Evolutionary conservation across 2,797 vertebrate genomes (phyloP), one percentile per base, ranked within the genome.

Genomic region (Protonibea diacanthus): DNA sequence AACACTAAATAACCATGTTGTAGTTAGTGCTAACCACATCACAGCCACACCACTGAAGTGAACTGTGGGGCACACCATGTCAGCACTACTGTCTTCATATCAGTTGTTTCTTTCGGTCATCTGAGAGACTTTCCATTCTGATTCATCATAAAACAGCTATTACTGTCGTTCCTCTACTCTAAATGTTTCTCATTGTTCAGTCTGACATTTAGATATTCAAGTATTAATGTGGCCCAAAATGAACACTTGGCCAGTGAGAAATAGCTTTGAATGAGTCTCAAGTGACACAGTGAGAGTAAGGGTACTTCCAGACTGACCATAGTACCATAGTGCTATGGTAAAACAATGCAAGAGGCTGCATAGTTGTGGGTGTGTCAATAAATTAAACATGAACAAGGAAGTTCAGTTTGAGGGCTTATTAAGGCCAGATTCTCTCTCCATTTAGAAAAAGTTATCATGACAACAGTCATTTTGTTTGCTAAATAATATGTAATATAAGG

Each of bases 191-290:
- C 15, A 23, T 25, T 58, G 17, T 64, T 29, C 75, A 33, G 45
- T 25, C 59, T 52, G 25, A 59, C 38, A 76, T 29, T 65, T 40
- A 6, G 11, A 71, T 67, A 33, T 44, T 62, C 11, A 33, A 71
- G n/a, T 12, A 51, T 38, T 17, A 42, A 44, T 27, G n/a, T 0
- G 3, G 38, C 23, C 18, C 61, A 42, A 27, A 67, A 69, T 57
- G 4, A 55, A 69, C 57, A 67, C 14, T 17, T 27, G 25, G 38
- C 53, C 9, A 17, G 40, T 45, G 25, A 20, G 47, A 51, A 49
- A 55, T 12, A 11, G 38, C n/a, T 63, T 17, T 74, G 21, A 63
- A 64, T 25, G 18, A 58, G 25, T n/a, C 59, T 63, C 58, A 25
- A 64, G 52, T 6, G 2, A 62, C 47, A 61, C 62, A 56, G 3